Evolutionary conservation across 1,140 invertebrate genomes (phyloP).

Genomic region (Phymastichus coffea): DNA sequence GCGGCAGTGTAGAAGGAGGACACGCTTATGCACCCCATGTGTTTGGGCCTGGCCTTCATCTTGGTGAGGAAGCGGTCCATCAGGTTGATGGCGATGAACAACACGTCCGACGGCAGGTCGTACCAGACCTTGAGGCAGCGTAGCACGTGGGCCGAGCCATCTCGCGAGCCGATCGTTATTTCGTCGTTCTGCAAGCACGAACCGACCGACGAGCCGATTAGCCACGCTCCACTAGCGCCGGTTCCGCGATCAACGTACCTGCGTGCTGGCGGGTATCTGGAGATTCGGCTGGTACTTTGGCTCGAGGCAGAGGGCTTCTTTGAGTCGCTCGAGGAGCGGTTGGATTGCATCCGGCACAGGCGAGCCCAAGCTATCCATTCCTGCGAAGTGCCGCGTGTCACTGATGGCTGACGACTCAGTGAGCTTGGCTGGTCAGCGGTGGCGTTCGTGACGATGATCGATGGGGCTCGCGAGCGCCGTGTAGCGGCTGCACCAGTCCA

Average conservation of each 20-base stretch:
- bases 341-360: slow-evolving; percentile 59
- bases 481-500: slow-evolving; percentile 33
- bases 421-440: not conserved
- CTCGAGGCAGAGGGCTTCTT: slow-evolving; percentile 68
- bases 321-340: slow-evolving; percentile 62
- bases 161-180: slow-evolving; percentile 70
- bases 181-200: slow-evolving; percentile 61
- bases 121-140: slow-evolving; percentile 82
- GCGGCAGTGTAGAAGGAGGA: slow-evolving; percentile 68
- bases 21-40: slow-evolving; percentile 72
- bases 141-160: slow-evolving; percentile 75
- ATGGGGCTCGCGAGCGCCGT: slow-evolving; percentile 25
- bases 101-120: slow-evolving; percentile 73
- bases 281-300: slow-evolving; percentile 69
- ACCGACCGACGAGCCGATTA: no score
- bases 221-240: no score
- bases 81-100: slow-evolving; percentile 74
- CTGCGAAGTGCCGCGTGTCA: slow-evolving; percentile 51
- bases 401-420: slow-evolving; percentile 34
- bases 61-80: slow-evolving; percentile 75
- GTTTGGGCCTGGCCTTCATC: slow-evolving; percentile 70
- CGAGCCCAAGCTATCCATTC: slow-evolving; percentile 58
- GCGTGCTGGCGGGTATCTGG: slow-evolving; percentile 57
- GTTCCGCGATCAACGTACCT: no score
- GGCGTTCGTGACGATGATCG: slow-evolving; percentile 17